Evolutionary conservation across 2,797 vertebrate genomes (phyloP), one percentile per base, ranked within the genome.

Genomic region (Danio aesculapii): DNA sequence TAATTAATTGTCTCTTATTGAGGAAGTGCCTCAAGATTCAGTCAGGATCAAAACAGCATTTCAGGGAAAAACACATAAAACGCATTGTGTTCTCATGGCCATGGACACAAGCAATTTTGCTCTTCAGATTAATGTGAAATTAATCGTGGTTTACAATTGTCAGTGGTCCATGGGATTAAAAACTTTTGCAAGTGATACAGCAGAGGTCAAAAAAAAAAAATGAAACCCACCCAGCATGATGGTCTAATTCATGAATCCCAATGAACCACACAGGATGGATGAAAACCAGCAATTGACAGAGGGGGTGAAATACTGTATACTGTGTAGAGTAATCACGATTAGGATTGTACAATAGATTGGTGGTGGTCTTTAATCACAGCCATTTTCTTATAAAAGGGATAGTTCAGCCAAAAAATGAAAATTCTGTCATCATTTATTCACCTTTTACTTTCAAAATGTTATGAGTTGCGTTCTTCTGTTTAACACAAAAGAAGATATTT

Each of bases 341-440:
- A 75, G 81, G 53, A 84, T 70, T 86, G 62, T 86, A 86, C 77
- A 85, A 84, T n/a, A 81, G 87, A 78, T 81, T 79, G 59, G 68
- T 76, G 89, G 89, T 90, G 88, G 90, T 91, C 89, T 83, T 81
- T 88, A 68, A 84, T 84, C 58, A 86, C 84, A 85, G 86, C 86
- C 85, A 85, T 90, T 89, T 89, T 90, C 85, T 88, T 89, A 81
- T 89, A 90, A 87, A 30, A 30, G 30, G 30, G 30, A 30, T 30
- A 30, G 30, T 30, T 30, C 30, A 30, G 30, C 30, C 30, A 30
- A 30, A 30, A 3, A 30, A 1, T 30, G 30, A 1, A 30, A 30
- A 30, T 3, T 30, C 30, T 30, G 30, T 30, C 30, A 30, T 30
- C 30, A 30, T 30, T 30, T 30, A 30, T 30, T 30, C 3, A 30